Conservation (phyloP, 2,113 vertebrate genomes). For the Rhinogobius similis region DNA sequence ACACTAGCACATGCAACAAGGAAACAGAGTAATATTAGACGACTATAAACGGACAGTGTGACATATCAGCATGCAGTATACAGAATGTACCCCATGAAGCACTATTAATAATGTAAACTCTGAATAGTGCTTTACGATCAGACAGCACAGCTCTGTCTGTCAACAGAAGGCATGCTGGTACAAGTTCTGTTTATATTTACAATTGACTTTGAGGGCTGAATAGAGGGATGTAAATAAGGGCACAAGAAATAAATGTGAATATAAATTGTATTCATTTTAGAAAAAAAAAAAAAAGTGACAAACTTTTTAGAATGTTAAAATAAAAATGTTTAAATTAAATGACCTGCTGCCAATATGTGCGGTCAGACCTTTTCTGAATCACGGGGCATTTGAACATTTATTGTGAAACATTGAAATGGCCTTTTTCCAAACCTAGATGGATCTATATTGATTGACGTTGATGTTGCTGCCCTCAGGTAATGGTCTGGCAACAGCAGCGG, state of each 20-base stretch:
- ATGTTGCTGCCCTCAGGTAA: neutral
- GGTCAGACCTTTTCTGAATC: neutral
- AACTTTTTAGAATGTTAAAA: neutral
- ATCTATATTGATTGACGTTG: neutral
- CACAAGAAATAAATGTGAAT: neutral
- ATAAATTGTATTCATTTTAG: neutral
- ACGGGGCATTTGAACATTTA: neutral
- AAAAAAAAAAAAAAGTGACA: neutral
- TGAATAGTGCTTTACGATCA: neutral
- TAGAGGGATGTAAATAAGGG: neutral
- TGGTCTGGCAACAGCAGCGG: neutral
- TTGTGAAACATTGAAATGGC: neutral
- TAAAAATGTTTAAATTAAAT: neutral
- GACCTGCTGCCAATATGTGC: neutral
- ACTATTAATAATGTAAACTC: neutral
- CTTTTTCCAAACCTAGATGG: neutral
- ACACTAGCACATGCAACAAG: neutral
- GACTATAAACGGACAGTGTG: constrained; percentile 36
- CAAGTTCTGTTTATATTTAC: neutral
- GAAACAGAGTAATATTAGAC: constrained; percentile 33
- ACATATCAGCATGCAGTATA: constrained; percentile 19
- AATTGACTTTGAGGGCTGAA: neutral
- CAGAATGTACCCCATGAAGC: constrained; percentile 2
- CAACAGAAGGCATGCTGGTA: neutral
- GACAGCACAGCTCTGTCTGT: neutral